phyloP scores from a whole-genome alignment of 2,888 invertebrate species.

The Cataglyphis livida region DNA sequence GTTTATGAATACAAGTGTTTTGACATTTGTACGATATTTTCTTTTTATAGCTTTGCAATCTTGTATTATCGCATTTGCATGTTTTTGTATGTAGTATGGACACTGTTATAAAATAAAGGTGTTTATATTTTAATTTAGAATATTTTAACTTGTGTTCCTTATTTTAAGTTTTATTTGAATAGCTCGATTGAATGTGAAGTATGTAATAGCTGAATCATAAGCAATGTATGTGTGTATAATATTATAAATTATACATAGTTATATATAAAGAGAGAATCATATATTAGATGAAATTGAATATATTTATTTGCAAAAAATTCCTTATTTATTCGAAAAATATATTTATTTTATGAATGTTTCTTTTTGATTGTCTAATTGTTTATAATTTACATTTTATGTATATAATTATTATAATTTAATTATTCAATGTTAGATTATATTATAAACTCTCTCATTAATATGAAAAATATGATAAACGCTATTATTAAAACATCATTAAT shows the following conservation, averaged over 20 bases:
- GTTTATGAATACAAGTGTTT: constrained; percentile 16
- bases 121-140: constrained; percentile 65
- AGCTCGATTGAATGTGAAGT: neutral
- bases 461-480: neutral
- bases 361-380: neutral
- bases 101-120: constrained; percentile 73
- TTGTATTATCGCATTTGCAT: constrained; percentile 52
- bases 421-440: neutral
- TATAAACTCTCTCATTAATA: neutral
- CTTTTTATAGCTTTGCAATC: constrained; percentile 44
- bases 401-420: neutral
- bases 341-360: neutral
- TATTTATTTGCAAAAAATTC: neutral
- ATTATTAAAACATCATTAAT: constrained; percentile 8
- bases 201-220: constrained; percentile 2
- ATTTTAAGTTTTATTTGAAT: constrained; percentile 41
- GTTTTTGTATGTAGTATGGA: constrained; percentile 68
- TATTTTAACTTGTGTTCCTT: constrained; percentile 69
- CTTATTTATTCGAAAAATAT: neutral
- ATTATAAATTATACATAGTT: neutral
- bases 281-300: neutral
- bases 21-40: constrained; percentile 17
- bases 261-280: neutral
- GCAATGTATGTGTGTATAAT: neutral
- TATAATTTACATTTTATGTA: neutral